Evolutionary conservation across 2,797 vertebrate genomes (phyloP).

Genomic region (Cossypha polioptera): DNA sequence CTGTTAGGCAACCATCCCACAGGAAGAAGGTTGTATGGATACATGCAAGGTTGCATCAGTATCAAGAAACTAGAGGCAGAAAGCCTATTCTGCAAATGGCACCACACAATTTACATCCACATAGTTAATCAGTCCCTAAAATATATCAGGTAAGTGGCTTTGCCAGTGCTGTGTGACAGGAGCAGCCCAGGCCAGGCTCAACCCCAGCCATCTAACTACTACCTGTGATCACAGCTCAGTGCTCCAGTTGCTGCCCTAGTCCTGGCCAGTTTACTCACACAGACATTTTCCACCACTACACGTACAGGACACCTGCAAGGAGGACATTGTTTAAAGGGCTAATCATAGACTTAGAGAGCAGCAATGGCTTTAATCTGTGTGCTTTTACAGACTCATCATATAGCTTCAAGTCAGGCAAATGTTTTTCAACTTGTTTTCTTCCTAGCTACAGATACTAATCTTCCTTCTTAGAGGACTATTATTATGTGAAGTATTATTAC

Average conservation of each 20-base stretch:
- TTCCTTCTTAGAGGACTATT: neutral
- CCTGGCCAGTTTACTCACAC: neutral
- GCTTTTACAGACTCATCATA: neutral
- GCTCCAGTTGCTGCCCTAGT: accelerated
- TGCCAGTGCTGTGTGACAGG: accelerated
- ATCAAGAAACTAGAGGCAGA: neutral
- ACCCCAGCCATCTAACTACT: neutral
- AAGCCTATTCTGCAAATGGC: neutral
- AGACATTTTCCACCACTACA: neutral
- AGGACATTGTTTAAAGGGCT: neutral
- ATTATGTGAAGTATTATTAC: slow-evolving; percentile 11
- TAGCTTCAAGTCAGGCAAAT: neutral
- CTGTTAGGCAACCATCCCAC: neutral
- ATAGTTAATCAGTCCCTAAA: neutral
- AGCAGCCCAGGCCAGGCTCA: neutral
- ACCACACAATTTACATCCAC: neutral
- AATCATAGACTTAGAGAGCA: neutral
- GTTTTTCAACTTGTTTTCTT: neutral
- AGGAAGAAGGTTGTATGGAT: neutral
- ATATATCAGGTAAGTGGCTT: neutral
- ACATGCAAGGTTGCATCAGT: neutral
- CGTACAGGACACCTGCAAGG: neutral
- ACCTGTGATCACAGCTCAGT: neutral
- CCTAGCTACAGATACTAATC: neutral
- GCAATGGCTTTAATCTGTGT: neutral